These are phyloP conservation scores for Spilosoma lubricipeda DNA, from an alignment of 2,888 invertebrate genomes.

Conservation along the genomic window DNA sequence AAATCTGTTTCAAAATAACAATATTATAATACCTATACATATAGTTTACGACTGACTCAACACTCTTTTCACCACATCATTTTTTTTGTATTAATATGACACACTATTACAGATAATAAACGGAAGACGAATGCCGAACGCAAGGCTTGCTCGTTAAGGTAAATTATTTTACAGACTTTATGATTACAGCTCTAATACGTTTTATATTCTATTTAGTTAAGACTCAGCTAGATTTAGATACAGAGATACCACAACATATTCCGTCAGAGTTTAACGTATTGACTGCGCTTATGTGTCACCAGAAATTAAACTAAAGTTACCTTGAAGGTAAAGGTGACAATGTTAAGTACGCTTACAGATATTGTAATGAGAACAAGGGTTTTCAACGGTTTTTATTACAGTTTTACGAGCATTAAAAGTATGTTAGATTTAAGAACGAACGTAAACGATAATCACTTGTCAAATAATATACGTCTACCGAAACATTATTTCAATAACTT, in stretches of 20 bases:
- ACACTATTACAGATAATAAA: background rate
- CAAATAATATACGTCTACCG: background rate
- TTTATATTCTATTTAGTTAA: conserved; percentile 50
- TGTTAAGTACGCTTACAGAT: background rate
- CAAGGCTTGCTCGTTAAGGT: conserved; percentile 6
- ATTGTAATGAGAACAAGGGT: background rate
- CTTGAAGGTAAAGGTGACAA: background rate
- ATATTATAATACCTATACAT: background rate
- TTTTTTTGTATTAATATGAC: background rate
- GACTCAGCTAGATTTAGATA: conserved; percentile 35
- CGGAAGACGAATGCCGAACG: background rate
- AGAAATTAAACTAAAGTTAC: background rate
- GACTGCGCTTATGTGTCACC: background rate
- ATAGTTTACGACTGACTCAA: conserved; percentile 11
- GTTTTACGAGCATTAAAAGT: background rate
- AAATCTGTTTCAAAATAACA: conserved; percentile 26
- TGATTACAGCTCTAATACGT: conserved; percentile 53
- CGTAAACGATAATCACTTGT: background rate
- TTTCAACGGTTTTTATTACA: background rate
- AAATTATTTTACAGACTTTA: conserved; percentile 46
- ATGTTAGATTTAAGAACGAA: background rate
- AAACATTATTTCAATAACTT: too few relatives aligned
- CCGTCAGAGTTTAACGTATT: conserved; percentile 22
- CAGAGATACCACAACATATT: conserved; percentile 34
- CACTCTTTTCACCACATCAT: background rate